phyloP scores from a whole-genome alignment of 2,797 vertebrate species.

The Salmo trutta region DNA sequence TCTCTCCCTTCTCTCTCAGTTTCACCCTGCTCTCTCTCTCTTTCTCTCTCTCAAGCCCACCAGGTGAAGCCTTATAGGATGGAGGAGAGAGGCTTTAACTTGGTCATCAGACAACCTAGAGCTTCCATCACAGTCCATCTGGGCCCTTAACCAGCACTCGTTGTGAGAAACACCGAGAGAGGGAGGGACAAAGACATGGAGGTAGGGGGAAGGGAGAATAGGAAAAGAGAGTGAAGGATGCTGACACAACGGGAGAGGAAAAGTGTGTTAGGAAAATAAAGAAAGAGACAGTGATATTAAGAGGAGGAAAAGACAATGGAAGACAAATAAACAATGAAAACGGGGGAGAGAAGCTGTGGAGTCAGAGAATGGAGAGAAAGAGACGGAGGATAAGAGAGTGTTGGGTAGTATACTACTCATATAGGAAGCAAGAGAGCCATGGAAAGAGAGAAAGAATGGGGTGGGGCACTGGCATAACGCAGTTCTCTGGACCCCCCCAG shows the following conservation, averaged over 20 bases:
- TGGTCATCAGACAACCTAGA: background rate
- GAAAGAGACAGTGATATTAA: background rate
- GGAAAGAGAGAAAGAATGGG: background rate
- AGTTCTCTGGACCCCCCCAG: too few species aligned
- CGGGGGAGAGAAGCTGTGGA: background rate
- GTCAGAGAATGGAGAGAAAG: background rate
- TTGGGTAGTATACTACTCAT: too few species aligned
- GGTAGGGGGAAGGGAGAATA: background rate
- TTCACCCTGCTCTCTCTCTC: background rate
- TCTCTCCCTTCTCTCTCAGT: background rate
- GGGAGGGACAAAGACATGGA: background rate
- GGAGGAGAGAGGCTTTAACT: background rate
- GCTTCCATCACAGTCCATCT: slow-evolving; percentile 7
- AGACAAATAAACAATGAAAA: background rate
- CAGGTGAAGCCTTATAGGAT: background rate
- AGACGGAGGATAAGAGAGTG: background rate
- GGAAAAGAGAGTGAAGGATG: background rate
- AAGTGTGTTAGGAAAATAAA: too few species aligned
- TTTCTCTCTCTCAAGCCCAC: slow-evolving; percentile 1
- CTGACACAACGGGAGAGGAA: too few species aligned
- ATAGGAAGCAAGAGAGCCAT: too few species aligned
- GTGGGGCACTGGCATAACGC: too few species aligned
- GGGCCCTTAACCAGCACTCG: background rate
- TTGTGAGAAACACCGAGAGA: slow-evolving; percentile 3
- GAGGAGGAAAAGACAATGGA: background rate